phyloP scores from a whole-genome alignment of 2,113 vertebrate genomes.

The Pterocles orientalis region DNA sequence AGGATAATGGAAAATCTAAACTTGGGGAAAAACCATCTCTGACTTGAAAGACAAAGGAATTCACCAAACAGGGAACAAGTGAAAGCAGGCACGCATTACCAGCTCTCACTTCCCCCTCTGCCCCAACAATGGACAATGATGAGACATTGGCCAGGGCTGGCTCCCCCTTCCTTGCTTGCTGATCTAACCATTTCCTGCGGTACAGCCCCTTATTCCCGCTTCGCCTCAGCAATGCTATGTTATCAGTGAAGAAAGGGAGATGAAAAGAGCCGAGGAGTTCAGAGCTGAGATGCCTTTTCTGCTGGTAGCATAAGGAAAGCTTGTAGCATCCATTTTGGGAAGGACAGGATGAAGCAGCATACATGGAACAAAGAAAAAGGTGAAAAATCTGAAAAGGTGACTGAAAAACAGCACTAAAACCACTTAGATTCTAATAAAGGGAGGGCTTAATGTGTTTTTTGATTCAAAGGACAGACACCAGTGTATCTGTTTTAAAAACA shows the following conservation, averaged over 20 bases:
- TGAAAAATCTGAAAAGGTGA: not conserved
- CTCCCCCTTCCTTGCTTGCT: not conserved
- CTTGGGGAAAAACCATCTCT: accelerated
- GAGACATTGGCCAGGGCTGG: not conserved
- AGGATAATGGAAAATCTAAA: not conserved
- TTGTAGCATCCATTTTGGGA: not conserved
- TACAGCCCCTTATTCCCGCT: not conserved
- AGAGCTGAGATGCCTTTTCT: not conserved
- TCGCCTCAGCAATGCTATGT: not conserved
- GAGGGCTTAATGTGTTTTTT: not conserved
- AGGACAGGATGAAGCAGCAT: not conserved
- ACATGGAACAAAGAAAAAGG: not conserved
- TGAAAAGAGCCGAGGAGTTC: not conserved
- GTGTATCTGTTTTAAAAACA: not conserved
- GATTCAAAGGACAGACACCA: not conserved
- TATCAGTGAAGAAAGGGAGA: not conserved
- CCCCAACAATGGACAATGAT: accelerated
- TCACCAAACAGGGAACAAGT: not conserved
- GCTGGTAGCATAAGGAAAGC: not conserved
- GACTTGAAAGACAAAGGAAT: not conserved
- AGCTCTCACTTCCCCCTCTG: not conserved
- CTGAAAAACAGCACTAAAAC: not conserved
- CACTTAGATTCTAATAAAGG: not conserved
- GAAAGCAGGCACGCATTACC: not conserved
- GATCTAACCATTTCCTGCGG: not conserved